Evolutionary conservation across 1,140 invertebrate species (phyloP).

Genomic region (Liolophura sinensis): DNA sequence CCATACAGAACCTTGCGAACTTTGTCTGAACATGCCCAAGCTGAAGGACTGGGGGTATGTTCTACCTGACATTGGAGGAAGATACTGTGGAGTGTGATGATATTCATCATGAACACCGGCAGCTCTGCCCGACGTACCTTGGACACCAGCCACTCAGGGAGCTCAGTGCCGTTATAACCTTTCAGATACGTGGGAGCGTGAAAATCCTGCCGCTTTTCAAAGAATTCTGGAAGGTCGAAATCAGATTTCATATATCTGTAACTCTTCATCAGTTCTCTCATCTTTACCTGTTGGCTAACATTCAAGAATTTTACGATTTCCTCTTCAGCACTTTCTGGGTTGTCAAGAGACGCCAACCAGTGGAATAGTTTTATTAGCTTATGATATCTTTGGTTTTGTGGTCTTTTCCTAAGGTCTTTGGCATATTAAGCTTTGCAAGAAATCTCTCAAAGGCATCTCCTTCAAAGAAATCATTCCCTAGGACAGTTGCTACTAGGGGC

Average conservation of each 20-base stretch:
- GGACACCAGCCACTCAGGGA: conserved; percentile 70
- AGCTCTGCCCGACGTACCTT: conserved; percentile 65
- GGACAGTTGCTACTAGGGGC: conserved; percentile 76
- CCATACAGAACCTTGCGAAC: conserved; percentile 71
- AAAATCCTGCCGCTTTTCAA: conserved; percentile 11
- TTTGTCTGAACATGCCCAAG: conserved; percentile 66
- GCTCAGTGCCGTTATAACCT: conserved; percentile 28
- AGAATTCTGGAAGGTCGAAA: conserved; percentile 12
- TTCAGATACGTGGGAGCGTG: conserved; percentile 7
- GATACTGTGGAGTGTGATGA: conserved; percentile 67
- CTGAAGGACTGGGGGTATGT: conserved; percentile 65
- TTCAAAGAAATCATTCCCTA: conserved; percentile 88
- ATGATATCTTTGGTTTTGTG: conserved; percentile 62
- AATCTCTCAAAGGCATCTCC: conserved; percentile 70
- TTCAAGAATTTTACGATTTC: conserved; percentile 66
- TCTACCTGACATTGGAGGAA: conserved; percentile 76
- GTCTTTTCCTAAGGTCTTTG: conserved; percentile 50
- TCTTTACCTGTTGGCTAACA: conserved; percentile 33
- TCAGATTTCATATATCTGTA: conserved; percentile 24
- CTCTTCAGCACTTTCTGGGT: conserved; percentile 66
- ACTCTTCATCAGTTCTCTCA: conserved; percentile 27
- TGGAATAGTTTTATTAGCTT: conserved; percentile 70
- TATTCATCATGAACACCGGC: conserved; percentile 70
- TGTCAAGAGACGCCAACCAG: conserved; percentile 68
- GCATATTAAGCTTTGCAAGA: conserved; percentile 66